Evolutionary conservation across 2,888 invertebrate genomes (phyloP).

Genomic region (Lypha dubia): DNA sequence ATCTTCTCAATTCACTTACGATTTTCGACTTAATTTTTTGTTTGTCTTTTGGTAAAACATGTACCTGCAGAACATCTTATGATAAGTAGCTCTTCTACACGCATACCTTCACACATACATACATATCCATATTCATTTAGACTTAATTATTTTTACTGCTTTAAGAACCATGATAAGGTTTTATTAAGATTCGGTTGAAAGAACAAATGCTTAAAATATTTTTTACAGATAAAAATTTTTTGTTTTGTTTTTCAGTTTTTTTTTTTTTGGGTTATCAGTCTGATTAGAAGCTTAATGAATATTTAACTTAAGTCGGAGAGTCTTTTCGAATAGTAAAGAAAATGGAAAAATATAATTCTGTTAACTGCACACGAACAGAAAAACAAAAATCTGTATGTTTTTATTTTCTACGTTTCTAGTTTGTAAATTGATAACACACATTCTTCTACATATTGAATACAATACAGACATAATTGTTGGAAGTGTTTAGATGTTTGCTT

Average conservation of each 20-base stretch:
- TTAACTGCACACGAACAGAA: neutral
- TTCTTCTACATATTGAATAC: neutral
- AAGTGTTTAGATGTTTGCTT: slow-evolving; percentile 39
- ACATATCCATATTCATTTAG: neutral
- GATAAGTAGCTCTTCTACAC: too few species aligned
- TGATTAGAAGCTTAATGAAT: neutral
- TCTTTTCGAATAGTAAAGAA: neutral
- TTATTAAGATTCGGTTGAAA: neutral
- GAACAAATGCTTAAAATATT: neutral
- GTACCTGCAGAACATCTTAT: too few species aligned
- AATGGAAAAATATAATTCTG: neutral
- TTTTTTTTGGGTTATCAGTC: neutral
- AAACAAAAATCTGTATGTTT: too few species aligned
- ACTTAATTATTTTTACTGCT: slow-evolving; percentile 1
- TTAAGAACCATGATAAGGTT: slow-evolving; percentile 1
- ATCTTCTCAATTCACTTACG: too few species aligned
- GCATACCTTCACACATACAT: too few species aligned
- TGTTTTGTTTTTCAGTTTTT: too few species aligned
- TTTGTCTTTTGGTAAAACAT: too few species aligned
- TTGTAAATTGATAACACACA: neutral
- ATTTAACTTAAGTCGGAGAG: neutral
- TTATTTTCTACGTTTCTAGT: neutral
- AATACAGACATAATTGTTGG: slow-evolving; percentile 45
- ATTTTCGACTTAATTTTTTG: too few species aligned
- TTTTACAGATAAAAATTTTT: neutral